Evolutionary conservation across 2,797 vertebrate species (phyloP).

Genomic region (Liparis tanakae): DNA sequence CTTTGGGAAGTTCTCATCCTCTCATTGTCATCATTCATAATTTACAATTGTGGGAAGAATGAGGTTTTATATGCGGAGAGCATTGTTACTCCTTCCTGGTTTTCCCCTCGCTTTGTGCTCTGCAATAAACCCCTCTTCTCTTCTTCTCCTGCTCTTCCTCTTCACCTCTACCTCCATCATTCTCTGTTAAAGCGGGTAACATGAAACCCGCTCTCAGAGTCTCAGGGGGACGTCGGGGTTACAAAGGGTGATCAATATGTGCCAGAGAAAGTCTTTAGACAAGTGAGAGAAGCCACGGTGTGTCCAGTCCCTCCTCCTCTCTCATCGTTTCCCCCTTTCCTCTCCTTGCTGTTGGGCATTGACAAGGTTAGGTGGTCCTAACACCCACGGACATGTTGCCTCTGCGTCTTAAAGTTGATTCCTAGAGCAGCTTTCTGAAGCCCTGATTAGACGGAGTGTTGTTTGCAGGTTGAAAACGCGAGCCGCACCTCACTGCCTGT

Average conservation of each 20-base stretch:
- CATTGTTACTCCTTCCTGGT: constrained; percentile 35
- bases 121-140: constrained; percentile 56
- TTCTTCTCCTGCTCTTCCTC: constrained; percentile 55
- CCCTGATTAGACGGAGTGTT: neutral
- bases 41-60: constrained; percentile 15
- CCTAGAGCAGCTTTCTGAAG: constrained; percentile 6
- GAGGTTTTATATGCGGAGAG: constrained; percentile 31
- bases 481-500: neutral
- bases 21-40: neutral
- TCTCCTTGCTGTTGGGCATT: constrained; percentile 56
- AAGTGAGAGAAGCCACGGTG: constrained; percentile 76
- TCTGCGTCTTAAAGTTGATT: constrained; percentile 49
- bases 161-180: constrained; percentile 57
- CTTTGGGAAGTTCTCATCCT: neutral
- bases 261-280: constrained; percentile 78
- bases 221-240: constrained; percentile 65
- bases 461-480: neutral
- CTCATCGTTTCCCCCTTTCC: constrained; percentile 48
- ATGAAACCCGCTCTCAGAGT: constrained; percentile 62
- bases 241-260: constrained; percentile 80
- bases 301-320: constrained; percentile 55
- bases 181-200: constrained; percentile 72
- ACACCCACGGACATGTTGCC: constrained; percentile 61
- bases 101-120: constrained; percentile 42
- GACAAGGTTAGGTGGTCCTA: constrained; percentile 63